phyloP scores from a whole-genome alignment of 2,113 vertebrate genomes.

The Psittacara wagleri region DNA sequence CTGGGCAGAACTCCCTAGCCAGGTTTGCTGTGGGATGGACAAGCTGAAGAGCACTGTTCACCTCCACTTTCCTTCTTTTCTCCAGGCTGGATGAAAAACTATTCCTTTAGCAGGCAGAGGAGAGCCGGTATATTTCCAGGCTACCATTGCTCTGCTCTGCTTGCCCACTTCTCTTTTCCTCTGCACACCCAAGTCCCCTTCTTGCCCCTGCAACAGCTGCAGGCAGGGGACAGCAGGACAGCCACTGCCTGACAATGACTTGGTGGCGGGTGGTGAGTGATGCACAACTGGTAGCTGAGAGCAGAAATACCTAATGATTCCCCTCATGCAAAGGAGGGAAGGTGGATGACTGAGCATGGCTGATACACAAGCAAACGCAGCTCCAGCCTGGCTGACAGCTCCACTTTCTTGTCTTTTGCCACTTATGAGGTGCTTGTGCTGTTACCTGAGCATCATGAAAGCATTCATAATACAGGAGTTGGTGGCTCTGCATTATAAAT shows the following conservation, averaged over 20 bases:
- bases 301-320: neutral
- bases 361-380: neutral
- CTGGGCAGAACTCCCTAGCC: neutral
- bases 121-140: neutral
- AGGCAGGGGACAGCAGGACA: neutral
- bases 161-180: neutral
- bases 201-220: neutral
- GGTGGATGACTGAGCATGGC: fast-evolving
- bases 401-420: neutral
- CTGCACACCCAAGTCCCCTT: neutral
- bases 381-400: neutral
- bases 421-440: neutral
- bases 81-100: neutral
- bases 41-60: neutral
- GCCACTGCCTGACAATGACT: neutral
- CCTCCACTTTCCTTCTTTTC: neutral
- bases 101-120: neutral
- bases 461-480: neutral
- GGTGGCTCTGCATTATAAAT: neutral
- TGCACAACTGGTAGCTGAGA: neutral
- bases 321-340: neutral
- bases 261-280: neutral
- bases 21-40: neutral
- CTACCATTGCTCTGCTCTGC: neutral
- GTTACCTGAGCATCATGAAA: neutral